Conservation (phyloP, 1,140 invertebrate species). For the Ridgeia piscesae region DNA sequence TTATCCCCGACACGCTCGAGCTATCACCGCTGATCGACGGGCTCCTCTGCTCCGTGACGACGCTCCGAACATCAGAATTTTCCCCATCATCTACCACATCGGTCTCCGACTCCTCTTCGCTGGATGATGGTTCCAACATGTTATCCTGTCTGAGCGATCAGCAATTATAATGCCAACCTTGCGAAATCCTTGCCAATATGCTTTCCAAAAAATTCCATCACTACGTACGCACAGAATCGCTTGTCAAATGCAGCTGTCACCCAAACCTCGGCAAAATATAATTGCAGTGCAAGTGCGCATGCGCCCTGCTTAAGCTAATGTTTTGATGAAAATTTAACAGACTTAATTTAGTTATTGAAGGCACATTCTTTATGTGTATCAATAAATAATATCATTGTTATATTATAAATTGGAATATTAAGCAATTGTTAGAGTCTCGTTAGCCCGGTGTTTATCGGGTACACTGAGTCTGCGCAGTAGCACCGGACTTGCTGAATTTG, state of each 20-base stretch:
- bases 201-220: neutral
- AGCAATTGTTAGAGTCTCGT: neutral
- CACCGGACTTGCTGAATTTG: constrained; percentile 3
- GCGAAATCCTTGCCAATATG: neutral
- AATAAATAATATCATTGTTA: neutral
- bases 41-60: constrained; percentile 51
- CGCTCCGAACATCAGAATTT: constrained; percentile 55
- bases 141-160: constrained; percentile 23
- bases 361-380: neutral
- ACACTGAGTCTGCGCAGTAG: neutral
- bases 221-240: neutral
- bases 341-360: neutral
- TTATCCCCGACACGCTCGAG: constrained; percentile 54
- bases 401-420: neutral
- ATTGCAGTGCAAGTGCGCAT: neutral
- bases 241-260: neutral
- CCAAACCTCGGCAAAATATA: neutral
- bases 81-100: constrained; percentile 58
- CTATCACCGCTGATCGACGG: constrained; percentile 59
- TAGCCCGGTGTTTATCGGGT: neutral
- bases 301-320: neutral
- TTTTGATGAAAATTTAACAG: neutral
- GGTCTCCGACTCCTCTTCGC: constrained; percentile 58
- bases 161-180: constrained; percentile 4
- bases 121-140: constrained; percentile 63